These are phyloP conservation scores for Hyposmocoma kahamanoa DNA, from an alignment of 1,140 invertebrate species.

Conservation along the genomic window DNA sequence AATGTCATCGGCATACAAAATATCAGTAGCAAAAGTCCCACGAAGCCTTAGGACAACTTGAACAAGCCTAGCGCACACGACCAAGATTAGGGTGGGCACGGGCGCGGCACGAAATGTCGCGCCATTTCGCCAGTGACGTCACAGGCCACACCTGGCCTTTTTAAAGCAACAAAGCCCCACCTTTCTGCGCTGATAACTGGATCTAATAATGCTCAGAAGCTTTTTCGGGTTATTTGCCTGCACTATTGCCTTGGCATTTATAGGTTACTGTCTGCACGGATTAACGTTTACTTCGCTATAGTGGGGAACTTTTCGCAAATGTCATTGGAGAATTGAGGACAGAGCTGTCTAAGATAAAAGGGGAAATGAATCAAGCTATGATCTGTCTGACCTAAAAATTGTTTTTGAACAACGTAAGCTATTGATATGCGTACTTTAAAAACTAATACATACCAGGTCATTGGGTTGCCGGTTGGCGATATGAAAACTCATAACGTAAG, in stretches of 20 bases:
- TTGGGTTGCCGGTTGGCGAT: too few species aligned
- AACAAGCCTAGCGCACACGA: constrained; percentile 47
- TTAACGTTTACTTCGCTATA: not conserved
- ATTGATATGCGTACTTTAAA: too few species aligned
- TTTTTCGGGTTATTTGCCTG: constrained; percentile 50
- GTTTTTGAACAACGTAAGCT: too few species aligned
- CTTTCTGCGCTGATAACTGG: constrained; percentile 53
- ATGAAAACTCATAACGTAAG: not conserved
- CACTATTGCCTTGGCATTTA: constrained; percentile 57
- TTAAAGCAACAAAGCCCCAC: constrained; percentile 59
- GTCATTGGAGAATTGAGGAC: not conserved
- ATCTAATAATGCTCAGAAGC: constrained; percentile 51
- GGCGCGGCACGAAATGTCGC: constrained; percentile 63
- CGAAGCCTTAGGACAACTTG: constrained; percentile 28
- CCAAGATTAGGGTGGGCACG: constrained; percentile 59
- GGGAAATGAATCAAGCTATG: not conserved
- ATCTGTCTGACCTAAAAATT: not conserved
- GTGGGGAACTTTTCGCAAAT: not conserved
- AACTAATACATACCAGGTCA: too few species aligned
- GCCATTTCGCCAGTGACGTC: constrained; percentile 40
- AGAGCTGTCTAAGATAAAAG: not conserved
- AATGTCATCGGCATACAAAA: constrained; percentile 2
- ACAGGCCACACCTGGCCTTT: constrained; percentile 68
- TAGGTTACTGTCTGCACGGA: not conserved
- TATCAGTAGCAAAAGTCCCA: constrained; percentile 27